Conservation (phyloP, 37 sponge, comb jelly and placozoan genomes). For the Aplysina aerophoba region DNA sequence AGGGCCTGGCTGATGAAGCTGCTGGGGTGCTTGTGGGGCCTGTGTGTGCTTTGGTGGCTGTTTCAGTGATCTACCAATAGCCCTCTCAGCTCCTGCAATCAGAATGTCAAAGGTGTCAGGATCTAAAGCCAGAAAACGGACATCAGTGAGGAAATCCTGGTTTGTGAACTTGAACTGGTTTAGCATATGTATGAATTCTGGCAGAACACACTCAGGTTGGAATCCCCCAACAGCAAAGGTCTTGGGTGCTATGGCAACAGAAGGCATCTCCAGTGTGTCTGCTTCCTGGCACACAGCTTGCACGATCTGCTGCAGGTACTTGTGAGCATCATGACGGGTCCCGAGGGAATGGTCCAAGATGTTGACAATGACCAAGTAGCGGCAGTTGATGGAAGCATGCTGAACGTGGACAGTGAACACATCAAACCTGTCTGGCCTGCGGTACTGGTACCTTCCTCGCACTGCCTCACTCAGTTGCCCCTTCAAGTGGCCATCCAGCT, state of each 20-base stretch:
- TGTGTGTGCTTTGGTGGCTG: no score
- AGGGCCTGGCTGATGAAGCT: no score
- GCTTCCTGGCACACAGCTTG: conserved; percentile 31
- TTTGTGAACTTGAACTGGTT: conserved; percentile 30
- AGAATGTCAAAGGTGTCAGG: not conserved
- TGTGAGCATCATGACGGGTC: conserved; percentile 6
- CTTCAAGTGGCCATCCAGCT: conserved; percentile 12
- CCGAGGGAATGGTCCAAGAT: conserved; percentile 3
- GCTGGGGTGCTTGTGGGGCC: no score
- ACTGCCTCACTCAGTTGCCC: conserved; percentile 4
- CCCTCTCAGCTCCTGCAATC: not conserved
- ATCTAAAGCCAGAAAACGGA: not conserved
- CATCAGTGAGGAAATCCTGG: conserved; percentile 28
- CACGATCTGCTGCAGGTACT: conserved; percentile 16
- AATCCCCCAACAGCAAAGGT: conserved; percentile 20
- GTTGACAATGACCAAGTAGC: conserved; percentile 12
- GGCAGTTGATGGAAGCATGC: conserved; percentile 3
- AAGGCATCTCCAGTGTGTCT: conserved; percentile 36
- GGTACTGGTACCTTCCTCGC: conserved; percentile 10
- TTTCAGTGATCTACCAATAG: not conserved
- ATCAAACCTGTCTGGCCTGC: conserved; percentile 26
- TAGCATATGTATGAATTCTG: not conserved
- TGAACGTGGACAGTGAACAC: conserved; percentile 25
- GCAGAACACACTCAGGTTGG: not conserved
- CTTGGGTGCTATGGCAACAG: conserved; percentile 17